Conservation (phyloP, 2,797 vertebrate genomes). For the Valencia hispanica region DNA sequence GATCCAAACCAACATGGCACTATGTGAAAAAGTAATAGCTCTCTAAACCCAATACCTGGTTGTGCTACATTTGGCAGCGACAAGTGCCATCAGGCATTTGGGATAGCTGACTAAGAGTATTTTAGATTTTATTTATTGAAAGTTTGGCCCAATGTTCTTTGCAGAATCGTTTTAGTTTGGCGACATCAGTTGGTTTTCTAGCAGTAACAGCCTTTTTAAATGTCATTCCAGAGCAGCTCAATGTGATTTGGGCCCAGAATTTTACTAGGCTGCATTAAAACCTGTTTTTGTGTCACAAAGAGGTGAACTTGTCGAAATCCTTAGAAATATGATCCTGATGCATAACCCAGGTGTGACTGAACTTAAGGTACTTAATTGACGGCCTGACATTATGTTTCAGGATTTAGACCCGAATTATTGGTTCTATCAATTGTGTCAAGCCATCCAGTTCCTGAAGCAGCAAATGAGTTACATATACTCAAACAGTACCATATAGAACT, state of each 20-base stretch:
- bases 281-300: not conserved
- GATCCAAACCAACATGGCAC: not conserved
- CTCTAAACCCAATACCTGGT: not conserved
- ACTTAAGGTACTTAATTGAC: no score
- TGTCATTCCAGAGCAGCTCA: not conserved
- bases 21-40: not conserved
- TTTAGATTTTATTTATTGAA: not conserved
- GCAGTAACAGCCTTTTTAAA: not conserved
- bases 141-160: not conserved
- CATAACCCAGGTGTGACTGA: not conserved
- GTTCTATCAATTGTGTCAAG: not conserved
- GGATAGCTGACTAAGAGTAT: not conserved
- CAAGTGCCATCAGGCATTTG: not conserved
- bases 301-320: not conserved
- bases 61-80: no score
- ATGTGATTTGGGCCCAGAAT: not conserved
- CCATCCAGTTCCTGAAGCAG: not conserved
- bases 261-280: not conserved
- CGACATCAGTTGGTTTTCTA: not conserved
- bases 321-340: not conserved
- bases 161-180: not conserved
- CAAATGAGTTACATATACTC: no score
- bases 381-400: not conserved
- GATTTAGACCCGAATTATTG: not conserved
- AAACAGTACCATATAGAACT: no score